Conservation (phyloP, 2,888 invertebrate genomes). For the Tyria jacobaeae region DNA sequence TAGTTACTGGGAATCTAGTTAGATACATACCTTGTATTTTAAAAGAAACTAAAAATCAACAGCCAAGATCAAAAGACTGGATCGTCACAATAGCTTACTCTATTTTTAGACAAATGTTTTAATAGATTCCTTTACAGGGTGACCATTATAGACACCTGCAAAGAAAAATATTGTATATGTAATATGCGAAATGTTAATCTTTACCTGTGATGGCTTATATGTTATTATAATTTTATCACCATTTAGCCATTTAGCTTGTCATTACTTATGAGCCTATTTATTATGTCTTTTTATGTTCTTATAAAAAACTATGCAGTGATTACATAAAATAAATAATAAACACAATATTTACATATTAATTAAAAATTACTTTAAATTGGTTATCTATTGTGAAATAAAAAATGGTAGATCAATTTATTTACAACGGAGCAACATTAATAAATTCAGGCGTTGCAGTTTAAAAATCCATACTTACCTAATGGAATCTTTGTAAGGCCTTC, state of each 20-base stretch:
- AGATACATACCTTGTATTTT: neutral
- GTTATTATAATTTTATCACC: too few species aligned
- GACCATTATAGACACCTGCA: slow-evolving; percentile 36
- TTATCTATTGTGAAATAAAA: too few species aligned
- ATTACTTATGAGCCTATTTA: too few species aligned
- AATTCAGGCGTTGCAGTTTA: neutral
- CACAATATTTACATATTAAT: neutral
- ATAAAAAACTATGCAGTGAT: neutral
- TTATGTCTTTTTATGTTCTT: neutral
- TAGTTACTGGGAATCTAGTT: neutral
- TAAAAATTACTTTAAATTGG: neutral
- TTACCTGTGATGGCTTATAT: too few species aligned
- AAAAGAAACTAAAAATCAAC: slow-evolving; percentile 49
- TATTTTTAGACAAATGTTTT: slow-evolving; percentile 65
- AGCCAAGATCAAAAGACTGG: slow-evolving; percentile 48
- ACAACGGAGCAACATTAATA: neutral
- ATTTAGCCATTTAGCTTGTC: too few species aligned
- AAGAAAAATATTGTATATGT: neutral
- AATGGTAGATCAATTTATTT: too few species aligned
- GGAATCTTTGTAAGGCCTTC: neutral
- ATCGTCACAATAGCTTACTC: slow-evolving; percentile 54
- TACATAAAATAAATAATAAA: too few species aligned
- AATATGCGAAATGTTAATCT: neutral
- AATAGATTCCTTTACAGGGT: slow-evolving; percentile 55
- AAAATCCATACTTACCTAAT: neutral